Percentiles rank a stretch among this genome's conserved stretches.
Evolutionary conservation across 35 echinoderm and acorn worm genomes (phyloP).

Genomic region (Ptychodera flava): DNA sequence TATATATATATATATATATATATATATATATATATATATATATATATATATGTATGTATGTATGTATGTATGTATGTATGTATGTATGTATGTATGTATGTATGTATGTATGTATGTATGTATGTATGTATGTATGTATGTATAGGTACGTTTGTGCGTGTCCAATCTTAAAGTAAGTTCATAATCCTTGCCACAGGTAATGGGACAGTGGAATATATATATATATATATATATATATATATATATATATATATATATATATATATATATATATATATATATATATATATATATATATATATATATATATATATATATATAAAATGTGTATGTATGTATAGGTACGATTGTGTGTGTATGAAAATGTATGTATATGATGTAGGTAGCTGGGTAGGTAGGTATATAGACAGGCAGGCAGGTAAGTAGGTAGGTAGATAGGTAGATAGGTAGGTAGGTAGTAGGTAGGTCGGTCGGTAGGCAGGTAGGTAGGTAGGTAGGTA

Average conservation of each 20-base stretch:
- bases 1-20: background rate
- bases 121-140: conserved; percentile 2
- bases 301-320: too few species aligned
- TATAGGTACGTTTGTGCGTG: background rate
- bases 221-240: too few species aligned
- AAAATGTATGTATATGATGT: background rate
- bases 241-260: too few species aligned
- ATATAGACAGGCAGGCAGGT: background rate
- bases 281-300: too few species aligned
- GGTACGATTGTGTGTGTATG: background rate
- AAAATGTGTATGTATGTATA: background rate
- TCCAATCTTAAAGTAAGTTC: too few species aligned
- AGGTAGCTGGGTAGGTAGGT: background rate
- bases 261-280: too few species aligned
- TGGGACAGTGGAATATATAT: conserved; percentile 17
- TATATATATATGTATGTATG: background rate
- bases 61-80: background rate
- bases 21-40: background rate
- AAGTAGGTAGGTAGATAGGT: background rate
- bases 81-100: background rate
- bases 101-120: background rate
- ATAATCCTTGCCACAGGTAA: background rate
- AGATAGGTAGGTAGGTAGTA: background rate
- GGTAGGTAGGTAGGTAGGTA: background rate
- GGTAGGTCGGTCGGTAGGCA: background rate